Evolutionary conservation across 2,888 invertebrate genomes (phyloP).

Genomic region (Gymnocheta viridis): DNA sequence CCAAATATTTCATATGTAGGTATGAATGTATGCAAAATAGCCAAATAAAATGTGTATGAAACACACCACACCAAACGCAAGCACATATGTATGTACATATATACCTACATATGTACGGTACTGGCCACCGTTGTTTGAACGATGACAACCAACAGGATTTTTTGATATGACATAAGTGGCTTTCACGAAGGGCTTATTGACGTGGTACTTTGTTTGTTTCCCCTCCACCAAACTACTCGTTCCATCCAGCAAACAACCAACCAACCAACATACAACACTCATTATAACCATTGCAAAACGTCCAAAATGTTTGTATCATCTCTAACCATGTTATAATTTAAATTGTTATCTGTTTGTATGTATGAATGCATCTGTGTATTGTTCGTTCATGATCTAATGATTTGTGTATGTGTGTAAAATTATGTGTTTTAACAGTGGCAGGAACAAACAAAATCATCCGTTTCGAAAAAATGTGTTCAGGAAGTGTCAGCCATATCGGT

Average conservation of each 20-base stretch:
- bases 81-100: background rate
- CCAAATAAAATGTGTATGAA: too few species aligned
- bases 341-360: constrained; percentile 21
- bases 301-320: background rate
- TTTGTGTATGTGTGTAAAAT: constrained; percentile 38
- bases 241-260: background rate
- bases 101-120: too few species aligned
- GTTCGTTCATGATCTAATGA: constrained; percentile 23
- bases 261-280: background rate
- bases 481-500: constrained; percentile 36
- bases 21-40: background rate
- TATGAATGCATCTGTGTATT: constrained; percentile 8
- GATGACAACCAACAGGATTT: too few species aligned
- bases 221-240: too few species aligned
- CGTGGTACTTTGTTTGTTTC: background rate
- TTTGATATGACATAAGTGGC: background rate
- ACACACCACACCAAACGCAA: too few species aligned
- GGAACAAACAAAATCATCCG: constrained; percentile 37
- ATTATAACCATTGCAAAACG: background rate
- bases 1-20: background rate
- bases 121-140: too few species aligned
- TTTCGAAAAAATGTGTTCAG: constrained; percentile 44
- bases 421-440: constrained; percentile 47
- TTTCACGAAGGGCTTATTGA: too few species aligned
- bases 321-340: constrained; percentile 13